These are phyloP conservation scores for Torymus auratus DNA, from an alignment of 2,888 invertebrate species.

Conservation along the genomic window DNA sequence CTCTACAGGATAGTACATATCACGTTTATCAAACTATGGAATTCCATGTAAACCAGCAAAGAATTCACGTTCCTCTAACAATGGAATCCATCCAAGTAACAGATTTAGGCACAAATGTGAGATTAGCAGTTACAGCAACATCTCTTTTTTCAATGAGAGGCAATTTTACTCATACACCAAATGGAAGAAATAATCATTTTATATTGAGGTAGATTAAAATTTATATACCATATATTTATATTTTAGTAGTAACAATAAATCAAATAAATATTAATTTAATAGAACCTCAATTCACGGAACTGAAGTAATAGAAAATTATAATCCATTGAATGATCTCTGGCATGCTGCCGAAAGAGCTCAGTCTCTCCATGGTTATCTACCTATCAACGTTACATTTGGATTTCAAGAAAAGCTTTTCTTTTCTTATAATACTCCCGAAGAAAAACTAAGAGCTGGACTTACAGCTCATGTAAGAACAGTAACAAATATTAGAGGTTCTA, in stretches of 20 bases:
- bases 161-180: conserved; percentile 81
- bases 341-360: conserved; percentile 84
- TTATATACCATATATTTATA: conserved; percentile 75
- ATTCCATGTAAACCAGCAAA: conserved; percentile 78
- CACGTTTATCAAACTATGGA: conserved; percentile 73
- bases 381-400: conserved; percentile 78
- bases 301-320: conserved; percentile 78
- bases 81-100: conserved; percentile 79
- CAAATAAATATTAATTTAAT: conserved; percentile 60
- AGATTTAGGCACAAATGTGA: conserved; percentile 81
- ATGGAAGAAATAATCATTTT: conserved; percentile 79
- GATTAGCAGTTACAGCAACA: conserved; percentile 78
- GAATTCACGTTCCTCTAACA: conserved; percentile 79
- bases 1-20: conserved; percentile 69
- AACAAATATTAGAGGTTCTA: conserved; percentile 68
- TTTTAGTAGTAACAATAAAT: neutral
- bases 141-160: conserved; percentile 83
- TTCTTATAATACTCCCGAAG: conserved; percentile 72
- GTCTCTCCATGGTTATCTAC: conserved; percentile 83
- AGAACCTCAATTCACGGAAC: conserved; percentile 80
- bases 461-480: conserved; percentile 70
- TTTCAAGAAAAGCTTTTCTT: conserved; percentile 69
- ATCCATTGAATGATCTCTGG: conserved; percentile 82
- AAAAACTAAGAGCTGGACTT: conserved; percentile 70
- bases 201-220: conserved; percentile 80